Percentiles rank a stretch among this genome's conserved stretches.
These are phyloP conservation scores for Mionectes macconnelli DNA, from an alignment of 2,113 vertebrate genomes.

Conservation along the genomic window DNA sequence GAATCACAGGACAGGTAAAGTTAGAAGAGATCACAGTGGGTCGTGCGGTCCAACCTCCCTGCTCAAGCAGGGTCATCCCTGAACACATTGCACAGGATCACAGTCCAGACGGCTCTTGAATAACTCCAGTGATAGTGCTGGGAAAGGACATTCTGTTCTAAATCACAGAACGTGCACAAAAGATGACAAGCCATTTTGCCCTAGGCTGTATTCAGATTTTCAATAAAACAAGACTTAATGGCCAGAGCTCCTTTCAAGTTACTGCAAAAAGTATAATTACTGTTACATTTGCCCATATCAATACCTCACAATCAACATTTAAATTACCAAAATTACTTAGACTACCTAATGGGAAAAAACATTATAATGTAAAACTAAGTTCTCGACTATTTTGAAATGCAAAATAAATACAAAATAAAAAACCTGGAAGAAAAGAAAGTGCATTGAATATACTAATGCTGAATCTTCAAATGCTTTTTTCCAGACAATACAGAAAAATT, in stretches of 20 bases:
- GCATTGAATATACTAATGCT: not conserved
- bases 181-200: not conserved
- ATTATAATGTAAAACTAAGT: not conserved
- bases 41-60: not conserved
- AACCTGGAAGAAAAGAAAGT: not conserved
- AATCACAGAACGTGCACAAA: not conserved
- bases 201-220: not conserved
- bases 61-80: not conserved
- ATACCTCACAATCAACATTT: slow-evolving; percentile 6
- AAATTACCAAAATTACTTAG: slow-evolving; percentile 34
- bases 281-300: not conserved
- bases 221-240: not conserved
- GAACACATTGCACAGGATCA: not conserved
- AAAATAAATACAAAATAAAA: too few species aligned
- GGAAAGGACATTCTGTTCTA: not conserved
- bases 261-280: not conserved
- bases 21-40: not conserved
- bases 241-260: not conserved
- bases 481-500: not conserved
- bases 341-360: not conserved
- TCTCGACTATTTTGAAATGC: slow-evolving; percentile 2
- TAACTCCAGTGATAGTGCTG: not conserved
- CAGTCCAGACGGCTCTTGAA: not conserved
- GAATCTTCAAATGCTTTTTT: not conserved
- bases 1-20: not conserved